Conservation (phyloP, 2,113 vertebrate species). For the Podarcis muralis region DNA sequence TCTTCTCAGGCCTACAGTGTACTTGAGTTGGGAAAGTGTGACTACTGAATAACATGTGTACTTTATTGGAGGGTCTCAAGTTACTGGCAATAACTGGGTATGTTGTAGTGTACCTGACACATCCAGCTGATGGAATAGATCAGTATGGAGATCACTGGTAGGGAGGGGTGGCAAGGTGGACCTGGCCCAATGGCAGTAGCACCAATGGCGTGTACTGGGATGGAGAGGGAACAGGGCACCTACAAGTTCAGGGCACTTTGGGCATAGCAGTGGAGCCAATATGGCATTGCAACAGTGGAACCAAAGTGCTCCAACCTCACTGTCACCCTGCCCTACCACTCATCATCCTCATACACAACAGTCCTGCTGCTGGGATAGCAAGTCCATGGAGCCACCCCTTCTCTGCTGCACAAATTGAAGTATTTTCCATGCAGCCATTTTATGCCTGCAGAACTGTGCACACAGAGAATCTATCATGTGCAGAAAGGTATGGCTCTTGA, state of each 20-base stretch:
- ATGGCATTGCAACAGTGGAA: no score
- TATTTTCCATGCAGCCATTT: not conserved
- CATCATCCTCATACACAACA: not conserved
- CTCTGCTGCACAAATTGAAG: no score
- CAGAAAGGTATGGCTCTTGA: not conserved
- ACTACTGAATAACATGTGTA: not conserved
- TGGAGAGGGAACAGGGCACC: no score
- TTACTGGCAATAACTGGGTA: not conserved
- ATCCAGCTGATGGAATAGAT: not conserved
- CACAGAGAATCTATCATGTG: not conserved
- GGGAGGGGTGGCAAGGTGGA: no score
- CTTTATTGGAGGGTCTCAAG: no score
- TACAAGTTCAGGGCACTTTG: no score
- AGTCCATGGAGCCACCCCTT: no score
- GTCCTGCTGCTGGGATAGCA: not conserved
- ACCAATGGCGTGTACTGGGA: no score
- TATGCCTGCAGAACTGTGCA: not conserved
- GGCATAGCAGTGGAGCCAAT: no score
- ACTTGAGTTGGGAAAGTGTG: not conserved
- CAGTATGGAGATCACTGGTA: not conserved
- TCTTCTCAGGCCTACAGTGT: not conserved
- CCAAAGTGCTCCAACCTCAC: no score
- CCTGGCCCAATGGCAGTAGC: no score
- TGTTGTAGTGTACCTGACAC: not conserved
- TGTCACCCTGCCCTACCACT: no score